Conservation (phyloP, 1,140 invertebrate species). For the Cherax quadricarinatus region DNA sequence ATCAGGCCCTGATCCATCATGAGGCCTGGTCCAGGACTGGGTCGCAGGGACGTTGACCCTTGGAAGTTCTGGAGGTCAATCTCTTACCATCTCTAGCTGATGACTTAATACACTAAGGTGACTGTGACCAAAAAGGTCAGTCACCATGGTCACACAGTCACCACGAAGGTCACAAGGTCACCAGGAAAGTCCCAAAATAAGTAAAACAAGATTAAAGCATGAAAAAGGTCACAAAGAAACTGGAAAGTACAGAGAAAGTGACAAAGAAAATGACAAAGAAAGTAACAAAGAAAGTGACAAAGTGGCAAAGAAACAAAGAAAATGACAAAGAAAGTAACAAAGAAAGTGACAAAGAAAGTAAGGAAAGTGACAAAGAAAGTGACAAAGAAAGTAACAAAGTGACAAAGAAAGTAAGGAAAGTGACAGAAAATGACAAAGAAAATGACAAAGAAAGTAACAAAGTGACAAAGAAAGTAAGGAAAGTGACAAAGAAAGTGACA, state of each 20-base stretch:
- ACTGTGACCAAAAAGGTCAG: too few relatives aligned
- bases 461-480: background rate
- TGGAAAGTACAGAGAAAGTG: background rate
- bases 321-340: background rate
- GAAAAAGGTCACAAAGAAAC: background rate
- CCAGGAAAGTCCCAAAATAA: background rate
- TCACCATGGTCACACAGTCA: too few relatives aligned
- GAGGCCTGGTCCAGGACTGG: too few relatives aligned
- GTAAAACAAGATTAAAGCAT: background rate
- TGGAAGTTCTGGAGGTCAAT: too few relatives aligned
- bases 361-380: too few relatives aligned
- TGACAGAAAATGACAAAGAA: background rate
- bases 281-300: background rate
- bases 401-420: background rate
- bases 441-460: background rate
- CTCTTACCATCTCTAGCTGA: too few relatives aligned
- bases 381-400: background rate
- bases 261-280: background rate
- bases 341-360: background rate
- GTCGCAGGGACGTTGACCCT: too few relatives aligned
- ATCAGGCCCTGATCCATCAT: too few relatives aligned
- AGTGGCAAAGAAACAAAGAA: background rate
- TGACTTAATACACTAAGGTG: too few relatives aligned
- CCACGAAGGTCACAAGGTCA: too few relatives aligned
- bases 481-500: too few relatives aligned